Percentiles rank a stretch among this genome's conserved stretches.
Evolutionary conservation across 2,113 vertebrate species (phyloP).

Genomic region (Paradoxurus hermaphroditus): DNA sequence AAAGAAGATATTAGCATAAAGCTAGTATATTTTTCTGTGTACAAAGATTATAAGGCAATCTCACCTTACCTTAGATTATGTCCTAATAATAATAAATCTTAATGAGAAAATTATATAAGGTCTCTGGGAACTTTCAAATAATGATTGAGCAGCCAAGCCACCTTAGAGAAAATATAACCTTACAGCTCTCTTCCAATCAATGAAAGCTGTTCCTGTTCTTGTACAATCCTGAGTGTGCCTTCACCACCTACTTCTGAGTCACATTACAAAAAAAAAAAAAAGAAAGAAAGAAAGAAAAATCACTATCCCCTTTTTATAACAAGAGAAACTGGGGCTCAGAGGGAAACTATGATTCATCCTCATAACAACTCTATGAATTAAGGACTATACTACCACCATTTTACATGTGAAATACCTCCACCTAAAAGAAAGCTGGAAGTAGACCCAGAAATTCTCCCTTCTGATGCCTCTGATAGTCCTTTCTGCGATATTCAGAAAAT

Average conservation of each 20-base stretch:
- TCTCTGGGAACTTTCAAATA: conserved; percentile 47
- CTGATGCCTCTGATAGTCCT: background rate
- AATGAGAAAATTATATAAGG: conserved; percentile 43
- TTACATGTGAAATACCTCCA: background rate
- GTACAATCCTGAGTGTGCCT: conserved; percentile 29
- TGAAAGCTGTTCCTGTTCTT: conserved; percentile 63
- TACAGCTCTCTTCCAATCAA: conserved; percentile 55
- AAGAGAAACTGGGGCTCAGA: conserved; percentile 30
- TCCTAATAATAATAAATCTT: conserved; percentile 50
- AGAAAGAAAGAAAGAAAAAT: conserved; percentile 32
- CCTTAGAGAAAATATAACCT: conserved; percentile 56
- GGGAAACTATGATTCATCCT: conserved; percentile 53
- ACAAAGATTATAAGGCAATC: background rate
- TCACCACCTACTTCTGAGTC: conserved; percentile 62
- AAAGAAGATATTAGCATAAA: conserved; percentile 16
- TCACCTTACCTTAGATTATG: conserved; percentile 41
- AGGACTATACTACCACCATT: conserved; percentile 31
- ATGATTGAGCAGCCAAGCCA: conserved; percentile 64
- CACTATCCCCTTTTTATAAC: conserved; percentile 53
- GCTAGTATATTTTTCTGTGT: conserved; percentile 9
- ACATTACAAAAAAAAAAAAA: conserved; percentile 34
- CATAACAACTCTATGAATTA: conserved; percentile 14
- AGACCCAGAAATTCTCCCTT: background rate
- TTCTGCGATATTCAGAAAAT: conserved; percentile 6
- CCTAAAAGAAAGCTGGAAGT: conserved; percentile 12